phyloP scores from a whole-genome alignment of 1,140 invertebrate genomes.

The Cotesia chilonis region DNA sequence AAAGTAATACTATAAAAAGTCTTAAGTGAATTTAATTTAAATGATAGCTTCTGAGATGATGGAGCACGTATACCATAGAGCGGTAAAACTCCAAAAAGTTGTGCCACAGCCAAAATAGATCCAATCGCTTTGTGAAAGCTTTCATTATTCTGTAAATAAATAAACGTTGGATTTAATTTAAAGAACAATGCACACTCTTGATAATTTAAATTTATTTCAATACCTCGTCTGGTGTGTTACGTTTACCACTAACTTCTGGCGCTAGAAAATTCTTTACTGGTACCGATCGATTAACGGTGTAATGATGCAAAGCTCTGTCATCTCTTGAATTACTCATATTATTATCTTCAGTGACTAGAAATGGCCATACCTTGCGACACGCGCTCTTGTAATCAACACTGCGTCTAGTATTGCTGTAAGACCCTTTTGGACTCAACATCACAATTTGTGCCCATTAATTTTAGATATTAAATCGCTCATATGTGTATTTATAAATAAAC shows the following conservation, averaged over 20 bases:
- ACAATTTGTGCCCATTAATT: too few relatives aligned
- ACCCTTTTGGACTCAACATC: too few relatives aligned
- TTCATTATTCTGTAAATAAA: slow-evolving; percentile 50
- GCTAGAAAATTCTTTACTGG: background rate
- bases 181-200: background rate
- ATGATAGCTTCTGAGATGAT: slow-evolving; percentile 47
- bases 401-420: too few relatives aligned
- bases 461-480: too few relatives aligned
- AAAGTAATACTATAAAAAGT: slow-evolving; percentile 47
- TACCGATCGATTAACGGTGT: background rate
- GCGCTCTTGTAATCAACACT: background rate
- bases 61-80: slow-evolving; percentile 45
- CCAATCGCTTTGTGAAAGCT: slow-evolving; percentile 57
- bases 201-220: slow-evolving; percentile 14
- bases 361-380: slow-evolving; percentile 16
- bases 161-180: too few relatives aligned
- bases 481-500: too few relatives aligned
- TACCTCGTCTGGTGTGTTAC: background rate
- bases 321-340: background rate
- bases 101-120: slow-evolving; percentile 50
- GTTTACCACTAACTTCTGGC: background rate
- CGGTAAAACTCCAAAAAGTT: slow-evolving; percentile 60
- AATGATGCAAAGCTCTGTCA: background rate
- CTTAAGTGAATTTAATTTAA: slow-evolving; percentile 44
- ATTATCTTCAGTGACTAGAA: background rate